phyloP scores from a whole-genome alignment of 2,113 vertebrate species.

The Garra rufa region DNA sequence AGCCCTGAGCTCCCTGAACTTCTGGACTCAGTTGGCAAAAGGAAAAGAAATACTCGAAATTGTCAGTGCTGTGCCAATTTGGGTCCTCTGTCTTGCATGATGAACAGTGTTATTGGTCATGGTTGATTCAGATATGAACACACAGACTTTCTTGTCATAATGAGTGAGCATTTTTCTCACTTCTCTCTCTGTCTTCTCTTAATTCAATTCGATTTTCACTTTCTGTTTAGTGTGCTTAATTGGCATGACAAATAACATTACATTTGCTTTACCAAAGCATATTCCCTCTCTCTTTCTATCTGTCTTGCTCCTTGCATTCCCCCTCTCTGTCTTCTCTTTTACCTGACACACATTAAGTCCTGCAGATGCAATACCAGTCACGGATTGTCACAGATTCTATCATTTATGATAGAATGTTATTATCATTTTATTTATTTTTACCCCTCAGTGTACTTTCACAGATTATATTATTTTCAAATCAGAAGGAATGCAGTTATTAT shows the following conservation, averaged over 20 bases:
- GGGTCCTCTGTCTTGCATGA: conserved; percentile 9
- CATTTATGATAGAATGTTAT: too few relatives aligned
- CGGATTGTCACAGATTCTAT: not conserved
- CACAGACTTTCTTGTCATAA: conserved; percentile 3
- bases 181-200: conserved; percentile 13
- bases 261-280: not conserved
- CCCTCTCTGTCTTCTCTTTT: not conserved
- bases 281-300: conserved; percentile 5
- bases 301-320: not conserved
- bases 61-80: conserved; percentile 8
- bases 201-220: conserved; percentile 18
- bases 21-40: conserved; percentile 9
- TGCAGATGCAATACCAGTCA: not conserved
- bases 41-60: not conserved
- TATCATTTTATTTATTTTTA: too few relatives aligned
- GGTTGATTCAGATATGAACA: conserved; percentile 8
- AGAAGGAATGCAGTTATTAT: not conserved
- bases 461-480: not conserved
- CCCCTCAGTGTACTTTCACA: not conserved
- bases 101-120: not conserved
- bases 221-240: conserved; percentile 26
- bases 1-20: conserved; percentile 15
- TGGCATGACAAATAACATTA: conserved; percentile 21
- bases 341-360: not conserved
- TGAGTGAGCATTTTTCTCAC: not conserved